Evolutionary conservation across 2,888 invertebrate genomes (phyloP).

Genomic region (Cordylochernes scorpioides): DNA sequence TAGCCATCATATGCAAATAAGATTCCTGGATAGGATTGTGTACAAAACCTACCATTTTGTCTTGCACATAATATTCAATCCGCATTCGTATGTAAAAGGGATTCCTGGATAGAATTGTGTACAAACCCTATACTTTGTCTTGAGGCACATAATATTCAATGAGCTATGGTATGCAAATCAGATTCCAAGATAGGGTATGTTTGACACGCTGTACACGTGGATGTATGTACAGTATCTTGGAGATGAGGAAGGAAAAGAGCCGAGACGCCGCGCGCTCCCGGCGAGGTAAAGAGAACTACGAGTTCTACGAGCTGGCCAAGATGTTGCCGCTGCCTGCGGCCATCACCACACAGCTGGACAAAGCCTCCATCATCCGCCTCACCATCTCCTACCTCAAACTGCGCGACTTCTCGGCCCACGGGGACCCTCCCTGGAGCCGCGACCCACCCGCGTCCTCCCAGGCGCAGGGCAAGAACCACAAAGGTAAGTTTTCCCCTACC

Average conservation of each 20-base stretch:
- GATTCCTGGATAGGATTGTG: too few species aligned
- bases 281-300: slow-evolving; percentile 79
- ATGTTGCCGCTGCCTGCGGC: slow-evolving; percentile 33
- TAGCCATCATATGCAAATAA: too few species aligned
- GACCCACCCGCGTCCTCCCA: slow-evolving; percentile 3
- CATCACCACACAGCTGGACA: slow-evolving; percentile 62
- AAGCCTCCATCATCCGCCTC: slow-evolving; percentile 81
- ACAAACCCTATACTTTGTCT: too few species aligned
- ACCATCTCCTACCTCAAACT: slow-evolving; percentile 84
- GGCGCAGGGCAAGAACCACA: slow-evolving; percentile 2
- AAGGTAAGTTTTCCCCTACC: slow-evolving; percentile 3
- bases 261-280: slow-evolving; percentile 71
- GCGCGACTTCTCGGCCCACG: slow-evolving; percentile 76
- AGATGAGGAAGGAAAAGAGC: slow-evolving; percentile 75
- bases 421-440: slow-evolving; percentile 73
- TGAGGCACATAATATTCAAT: too few species aligned
- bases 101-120: too few species aligned
- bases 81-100: too few species aligned
- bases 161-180: too few species aligned
- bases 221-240: slow-evolving; percentile 67
- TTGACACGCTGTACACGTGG: too few species aligned
- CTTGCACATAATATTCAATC: too few species aligned
- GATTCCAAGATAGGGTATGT: too few species aligned
- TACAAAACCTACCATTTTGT: too few species aligned
- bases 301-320: slow-evolving; percentile 82